Conservation (phyloP, 1,140 invertebrate species). For the Neotoxoptera formosana region DNA sequence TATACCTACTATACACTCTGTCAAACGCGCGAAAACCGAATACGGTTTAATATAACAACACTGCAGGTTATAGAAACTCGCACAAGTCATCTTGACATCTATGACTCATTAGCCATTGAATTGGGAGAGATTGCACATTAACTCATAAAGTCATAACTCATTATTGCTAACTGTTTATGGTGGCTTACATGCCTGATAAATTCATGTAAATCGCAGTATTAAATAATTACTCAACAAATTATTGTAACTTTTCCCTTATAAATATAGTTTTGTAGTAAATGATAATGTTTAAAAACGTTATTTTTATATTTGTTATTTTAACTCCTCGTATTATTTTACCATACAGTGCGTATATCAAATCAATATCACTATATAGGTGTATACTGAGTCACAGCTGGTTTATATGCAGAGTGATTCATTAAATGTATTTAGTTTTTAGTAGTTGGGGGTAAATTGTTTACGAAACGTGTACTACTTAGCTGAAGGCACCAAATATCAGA, state of each 20-base stretch:
- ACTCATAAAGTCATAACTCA: not conserved
- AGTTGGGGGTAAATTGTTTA: not conserved
- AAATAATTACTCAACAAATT: not conserved
- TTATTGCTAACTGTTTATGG: not conserved
- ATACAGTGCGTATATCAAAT: not conserved
- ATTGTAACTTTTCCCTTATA: not conserved
- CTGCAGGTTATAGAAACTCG: not conserved
- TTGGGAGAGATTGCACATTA: not conserved
- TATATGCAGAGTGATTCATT: conserved; percentile 6
- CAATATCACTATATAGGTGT: not conserved
- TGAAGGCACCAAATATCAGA: not conserved
- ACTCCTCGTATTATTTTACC: not conserved
- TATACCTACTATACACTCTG: not conserved
- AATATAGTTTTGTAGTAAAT: not conserved
- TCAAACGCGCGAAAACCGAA: not conserved
- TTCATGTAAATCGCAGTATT: not conserved
- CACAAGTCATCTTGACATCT: not conserved
- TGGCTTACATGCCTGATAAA: not conserved
- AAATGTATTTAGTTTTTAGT: not conserved
- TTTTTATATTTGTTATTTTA: not conserved
- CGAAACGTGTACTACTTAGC: not conserved
- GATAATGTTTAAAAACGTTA: not conserved
- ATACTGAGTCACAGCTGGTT: not conserved
- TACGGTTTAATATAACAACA: not conserved
- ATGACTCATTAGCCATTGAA: conserved; percentile 7